phyloP scores from a whole-genome alignment of 2,888 invertebrate species.

The Vandiemenella viatica region DNA sequence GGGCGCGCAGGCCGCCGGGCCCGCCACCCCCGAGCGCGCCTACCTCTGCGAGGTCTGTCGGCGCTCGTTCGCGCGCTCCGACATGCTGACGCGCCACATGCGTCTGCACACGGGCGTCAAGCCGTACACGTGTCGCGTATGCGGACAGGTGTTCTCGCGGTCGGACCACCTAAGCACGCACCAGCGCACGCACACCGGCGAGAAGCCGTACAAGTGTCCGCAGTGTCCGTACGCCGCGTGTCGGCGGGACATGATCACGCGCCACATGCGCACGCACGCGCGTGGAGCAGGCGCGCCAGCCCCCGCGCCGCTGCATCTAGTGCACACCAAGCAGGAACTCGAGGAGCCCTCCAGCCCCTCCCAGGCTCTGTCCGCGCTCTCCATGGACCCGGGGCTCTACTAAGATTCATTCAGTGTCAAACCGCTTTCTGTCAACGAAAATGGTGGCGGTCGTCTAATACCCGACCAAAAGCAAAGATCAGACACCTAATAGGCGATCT shows the following conservation, averaged over 20 bases:
- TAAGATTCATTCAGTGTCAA: too few relatives aligned
- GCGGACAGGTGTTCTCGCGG: constrained; percentile 90
- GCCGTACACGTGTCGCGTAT: constrained; percentile 90
- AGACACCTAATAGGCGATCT: too few relatives aligned
- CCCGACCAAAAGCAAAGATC: too few relatives aligned
- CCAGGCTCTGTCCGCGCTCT: constrained; percentile 14
- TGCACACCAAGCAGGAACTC: neutral
- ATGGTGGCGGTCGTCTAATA: too few relatives aligned
- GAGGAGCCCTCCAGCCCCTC: constrained; percentile 9
- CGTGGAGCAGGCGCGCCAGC: constrained; percentile 32
- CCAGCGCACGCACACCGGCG: constrained; percentile 94
- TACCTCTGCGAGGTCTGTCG: constrained; percentile 91
- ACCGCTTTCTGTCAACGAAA: too few relatives aligned
- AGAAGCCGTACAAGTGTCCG: constrained; percentile 96
- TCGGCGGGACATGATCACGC: constrained; percentile 96
- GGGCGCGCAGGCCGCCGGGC: constrained; percentile 41
- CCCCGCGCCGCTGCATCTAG: neutral
- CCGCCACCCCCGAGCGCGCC: constrained; percentile 50
- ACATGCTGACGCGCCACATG: constrained; percentile 99
- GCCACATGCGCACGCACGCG: constrained; percentile 91
- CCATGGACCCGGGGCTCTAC: constrained; percentile 15
- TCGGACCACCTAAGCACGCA: constrained; percentile 98
- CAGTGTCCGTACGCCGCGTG: constrained; percentile 98
- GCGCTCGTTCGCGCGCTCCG: constrained; percentile 86
- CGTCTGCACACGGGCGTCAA: constrained; percentile 94